A percentile compares a stretch with the other conserved stretches of the same genome.
phyloP scores from a whole-genome alignment of 2,888 invertebrate species.

The Sepiola atlantica region DNA sequence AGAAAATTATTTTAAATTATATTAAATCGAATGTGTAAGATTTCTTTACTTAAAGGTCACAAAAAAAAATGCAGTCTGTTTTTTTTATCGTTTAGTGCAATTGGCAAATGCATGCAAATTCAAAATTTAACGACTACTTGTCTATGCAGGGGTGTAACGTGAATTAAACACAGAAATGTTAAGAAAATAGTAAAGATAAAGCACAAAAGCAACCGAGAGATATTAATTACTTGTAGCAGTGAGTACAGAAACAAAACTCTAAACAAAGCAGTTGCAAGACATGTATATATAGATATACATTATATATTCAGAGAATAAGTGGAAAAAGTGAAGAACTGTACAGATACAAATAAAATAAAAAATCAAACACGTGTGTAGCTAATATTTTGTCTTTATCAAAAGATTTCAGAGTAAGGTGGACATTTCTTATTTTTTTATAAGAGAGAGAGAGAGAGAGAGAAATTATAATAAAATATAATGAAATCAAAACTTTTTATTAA shows the following conservation, averaged over 20 bases:
- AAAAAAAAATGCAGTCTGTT: neutral
- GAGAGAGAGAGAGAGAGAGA: too few species aligned
- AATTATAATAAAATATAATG: too few species aligned
- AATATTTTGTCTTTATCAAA: too few species aligned
- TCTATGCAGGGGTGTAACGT: neutral
- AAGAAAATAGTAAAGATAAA: neutral
- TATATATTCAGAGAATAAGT: too few species aligned
- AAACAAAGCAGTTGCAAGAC: neutral
- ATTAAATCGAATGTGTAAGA: neutral
- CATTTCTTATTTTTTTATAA: too few species aligned
- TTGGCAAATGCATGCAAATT: neutral
- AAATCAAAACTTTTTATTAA: too few species aligned
- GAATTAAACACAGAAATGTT: neutral
- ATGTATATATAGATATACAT: too few species aligned
- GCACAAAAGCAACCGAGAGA: neutral
- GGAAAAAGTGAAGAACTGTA: too few species aligned
- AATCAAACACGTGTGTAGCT: too few species aligned
- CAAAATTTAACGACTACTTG: neutral
- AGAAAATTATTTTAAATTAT: neutral
- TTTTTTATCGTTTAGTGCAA: conserved; percentile 19
- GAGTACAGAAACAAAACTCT: neutral
- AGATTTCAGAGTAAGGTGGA: too few species aligned
- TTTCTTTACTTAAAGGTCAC: neutral
- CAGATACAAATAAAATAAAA: too few species aligned
- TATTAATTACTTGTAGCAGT: neutral